Evolutionary conservation across 1,140 invertebrate genomes (phyloP).

Genomic region (Diploscapter pachys): DNA sequence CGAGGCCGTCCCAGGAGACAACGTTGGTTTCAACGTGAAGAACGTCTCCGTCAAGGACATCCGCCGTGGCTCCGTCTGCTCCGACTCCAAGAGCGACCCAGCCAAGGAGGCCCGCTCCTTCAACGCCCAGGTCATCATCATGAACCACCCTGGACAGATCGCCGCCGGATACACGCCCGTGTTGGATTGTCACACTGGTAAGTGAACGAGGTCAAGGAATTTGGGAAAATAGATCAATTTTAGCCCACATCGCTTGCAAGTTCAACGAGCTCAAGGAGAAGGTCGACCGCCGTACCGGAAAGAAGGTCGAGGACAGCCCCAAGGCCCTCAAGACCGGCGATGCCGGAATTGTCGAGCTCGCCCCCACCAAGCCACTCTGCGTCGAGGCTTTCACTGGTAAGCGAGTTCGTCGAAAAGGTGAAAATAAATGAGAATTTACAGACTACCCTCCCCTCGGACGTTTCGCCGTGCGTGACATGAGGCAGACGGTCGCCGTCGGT

Average conservation of each 20-base stretch:
- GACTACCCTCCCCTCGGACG: constrained; percentile 95
- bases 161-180: constrained; percentile 93
- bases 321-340: constrained; percentile 85
- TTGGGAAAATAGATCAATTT: neutral
- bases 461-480: constrained; percentile 98
- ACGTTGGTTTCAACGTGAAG: constrained; percentile 96
- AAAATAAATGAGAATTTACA: neutral
- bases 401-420: too few species aligned
- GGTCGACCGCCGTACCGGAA: constrained; percentile 88
- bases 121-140: constrained; percentile 87
- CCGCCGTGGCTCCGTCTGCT: constrained; percentile 40
- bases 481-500: constrained; percentile 96
- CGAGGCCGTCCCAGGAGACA: constrained; percentile 86
- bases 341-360: constrained; percentile 81
- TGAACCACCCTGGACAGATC: constrained; percentile 96
- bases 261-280: constrained; percentile 96
- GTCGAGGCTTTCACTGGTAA: constrained; percentile 83
- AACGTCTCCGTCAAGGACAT: constrained; percentile 65
- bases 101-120: constrained; percentile 86
- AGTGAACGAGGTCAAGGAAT: constrained; percentile 89
- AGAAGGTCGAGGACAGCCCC: constrained; percentile 63
- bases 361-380: constrained; percentile 92
- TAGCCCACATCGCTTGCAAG: constrained; percentile 68
- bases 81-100: constrained; percentile 63
- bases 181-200: constrained; percentile 94